Percentiles rank a stretch among this genome's conserved stretches.
These are phyloP conservation scores for Myotis daubentonii DNA, from an alignment of 2,797 vertebrate genomes.

Conservation along the genomic window DNA sequence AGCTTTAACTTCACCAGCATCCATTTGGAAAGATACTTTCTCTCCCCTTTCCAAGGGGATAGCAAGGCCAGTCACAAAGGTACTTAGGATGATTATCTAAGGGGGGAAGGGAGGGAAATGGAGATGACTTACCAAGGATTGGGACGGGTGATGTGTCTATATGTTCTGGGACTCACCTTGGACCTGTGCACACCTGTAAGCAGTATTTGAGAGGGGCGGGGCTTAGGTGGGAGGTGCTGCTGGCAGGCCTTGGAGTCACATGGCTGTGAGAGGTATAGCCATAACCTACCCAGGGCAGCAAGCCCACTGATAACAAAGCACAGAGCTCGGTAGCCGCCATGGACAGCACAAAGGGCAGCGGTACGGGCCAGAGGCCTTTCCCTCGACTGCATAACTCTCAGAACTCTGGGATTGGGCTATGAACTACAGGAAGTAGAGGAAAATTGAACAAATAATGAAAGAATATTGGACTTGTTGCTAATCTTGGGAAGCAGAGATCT, in stretches of 20 bases:
- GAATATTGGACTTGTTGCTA: background rate
- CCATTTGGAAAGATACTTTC: background rate
- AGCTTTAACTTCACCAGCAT: background rate
- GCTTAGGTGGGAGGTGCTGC: background rate
- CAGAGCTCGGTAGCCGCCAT: background rate
- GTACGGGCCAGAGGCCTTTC: background rate
- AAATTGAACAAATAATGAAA: background rate
- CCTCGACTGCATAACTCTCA: background rate
- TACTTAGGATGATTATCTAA: background rate
- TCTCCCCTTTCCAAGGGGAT: too few species aligned
- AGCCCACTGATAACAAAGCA: background rate
- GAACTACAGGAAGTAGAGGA: background rate
- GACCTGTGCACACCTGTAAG: background rate
- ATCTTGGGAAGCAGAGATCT: background rate
- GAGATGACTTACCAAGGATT: background rate
- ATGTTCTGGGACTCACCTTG: background rate
- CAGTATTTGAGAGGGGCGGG: background rate
- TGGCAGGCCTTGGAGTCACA: background rate
- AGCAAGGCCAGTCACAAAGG: background rate
- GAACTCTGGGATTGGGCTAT: background rate
- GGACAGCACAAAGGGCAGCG: background rate
- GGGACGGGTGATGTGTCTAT: background rate
- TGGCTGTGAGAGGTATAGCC: background rate
- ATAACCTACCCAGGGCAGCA: fast-evolving
- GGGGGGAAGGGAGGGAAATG: fast-evolving